Base-by-base conservation (phyloP, 53 echinoderm and acorn worm species). In the Echinometra lucunter region DNA sequence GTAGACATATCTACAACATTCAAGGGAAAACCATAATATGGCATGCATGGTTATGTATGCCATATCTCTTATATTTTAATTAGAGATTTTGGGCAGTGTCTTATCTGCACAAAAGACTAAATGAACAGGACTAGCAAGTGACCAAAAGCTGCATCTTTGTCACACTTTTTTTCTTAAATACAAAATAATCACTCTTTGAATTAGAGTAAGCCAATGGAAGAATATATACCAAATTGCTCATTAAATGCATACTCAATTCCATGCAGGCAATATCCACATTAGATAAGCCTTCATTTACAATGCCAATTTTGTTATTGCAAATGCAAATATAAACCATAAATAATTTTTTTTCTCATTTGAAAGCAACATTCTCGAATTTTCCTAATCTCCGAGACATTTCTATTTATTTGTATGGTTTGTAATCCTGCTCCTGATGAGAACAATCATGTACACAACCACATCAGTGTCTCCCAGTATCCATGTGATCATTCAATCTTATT, bases 391-490 rank as follows among this genome's bases (percentile, higher is more conserved):
- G 11, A 17, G 60, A 60, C 25, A 19, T 19, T 34, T 70, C 11
- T 30, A 27, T 12, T 30, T 12, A 28, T 69, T 70, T 34, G 70
- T 70, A 32, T 70, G 35, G 57, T 58, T 89, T 89, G 89, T 19
- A 35, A 58, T 89, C 89, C 89, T 89, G 89, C 58, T 89, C 89
- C 25, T 3, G 21, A 27, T n/a, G 3, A 89, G 89, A 89, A 89
- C 89, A 89, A 89, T 89, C 89, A 89, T 89, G 10, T 89, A 60
- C 57, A 89, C 89, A 89, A 89, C 45, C 85, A 45, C 47, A 47
- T 47, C 38, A 42, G 9, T 19, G 9, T 37, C 37, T 37, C 11
- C 9, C 75, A 32, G 80, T 80, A 38, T 38, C 21, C 6, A 35
- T 44, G 42, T 2, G 12, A 80, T 42, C 3, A 47, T 83, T 83